These are phyloP conservation scores for Melanotaenia nigrans DNA, from an alignment of 2,797 vertebrate genomes.

Conservation along the genomic window DNA sequence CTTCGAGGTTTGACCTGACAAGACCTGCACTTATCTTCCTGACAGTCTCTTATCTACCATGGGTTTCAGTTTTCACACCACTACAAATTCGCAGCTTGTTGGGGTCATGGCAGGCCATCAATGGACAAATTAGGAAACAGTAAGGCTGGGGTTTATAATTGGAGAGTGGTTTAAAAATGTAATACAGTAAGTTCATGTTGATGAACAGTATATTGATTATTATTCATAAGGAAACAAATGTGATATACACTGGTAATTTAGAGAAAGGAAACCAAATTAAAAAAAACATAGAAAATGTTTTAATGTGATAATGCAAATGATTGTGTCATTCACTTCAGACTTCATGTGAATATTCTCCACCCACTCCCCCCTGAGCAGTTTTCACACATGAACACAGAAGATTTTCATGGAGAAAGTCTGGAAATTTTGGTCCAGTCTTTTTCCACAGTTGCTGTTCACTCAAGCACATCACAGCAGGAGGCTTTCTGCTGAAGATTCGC, in stretches of 20 bases:
- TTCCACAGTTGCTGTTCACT: background rate
- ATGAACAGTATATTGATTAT: background rate
- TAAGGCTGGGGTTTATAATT: too few relatives aligned
- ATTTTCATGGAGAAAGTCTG: background rate
- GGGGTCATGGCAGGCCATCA: constrained; percentile 46
- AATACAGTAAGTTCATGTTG: background rate
- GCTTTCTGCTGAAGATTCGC: background rate
- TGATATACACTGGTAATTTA: background rate
- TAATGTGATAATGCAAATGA: background rate
- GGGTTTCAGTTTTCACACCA: constrained; percentile 46
- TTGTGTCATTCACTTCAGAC: background rate
- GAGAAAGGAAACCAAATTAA: background rate
- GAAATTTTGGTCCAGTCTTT: background rate
- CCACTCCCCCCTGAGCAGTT: background rate
- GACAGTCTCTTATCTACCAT: constrained; percentile 42
- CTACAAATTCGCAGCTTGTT: constrained; percentile 19
- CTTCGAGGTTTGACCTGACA: constrained; percentile 13
- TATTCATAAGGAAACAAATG: background rate
- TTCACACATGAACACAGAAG: background rate
- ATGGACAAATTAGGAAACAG: constrained; percentile 2
- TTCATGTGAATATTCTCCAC: background rate
- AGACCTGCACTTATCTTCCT: constrained; percentile 43
- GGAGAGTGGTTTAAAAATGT: background rate
- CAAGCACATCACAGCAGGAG: background rate
- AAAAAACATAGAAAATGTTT: background rate